Base-by-base conservation (phyloP, 1,140 invertebrate genomes). In the Ganaspis sp. region DNA sequence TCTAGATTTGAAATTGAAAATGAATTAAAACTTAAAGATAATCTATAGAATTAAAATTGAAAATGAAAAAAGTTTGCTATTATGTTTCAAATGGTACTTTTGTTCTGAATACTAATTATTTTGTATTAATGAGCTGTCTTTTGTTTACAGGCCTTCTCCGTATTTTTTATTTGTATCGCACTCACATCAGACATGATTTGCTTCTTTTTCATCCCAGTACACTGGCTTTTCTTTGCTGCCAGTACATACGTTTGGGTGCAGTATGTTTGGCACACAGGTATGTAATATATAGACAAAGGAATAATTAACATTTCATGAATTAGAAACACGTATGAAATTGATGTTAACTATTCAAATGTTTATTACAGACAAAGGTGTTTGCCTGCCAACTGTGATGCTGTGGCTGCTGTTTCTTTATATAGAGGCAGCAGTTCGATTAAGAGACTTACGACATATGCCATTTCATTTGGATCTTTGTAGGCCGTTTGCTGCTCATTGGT, bases 181-280 rank as follows among this genome's bases (percentile, higher is more conserved):
- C 94, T 99, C 79, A 99, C 98, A 81, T 99, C 98, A 84, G 98
- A 99, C 92, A 96, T 99, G 94, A 96, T 99, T 91, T 99, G 98
- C 93, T 99, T 98, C 92, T 98, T 99, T 92, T 99, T 99, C 91
- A 99, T 99, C 93, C 99, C 99, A 78, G 95, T 99, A 82, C 97
- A 99, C 90, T 99, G 98, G 96, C 93, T 99, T 86, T 98, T 99
- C 91, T 99, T 99, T 92, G 96, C 97, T 81, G 98, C 98, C 81
- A 99, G 98, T 92, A 99, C 98, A 84, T 99, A 99, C 91, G 98
- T 99, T 75, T 99, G 98, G 98, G 97, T 99, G 84, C 98, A 99
- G 92, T 99, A 98, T 92, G 97, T 99, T 80, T 99, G 98, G 97
- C 97, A 99, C 91, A 98, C 98, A 94, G 97, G 97, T 97, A 92